These are phyloP conservation scores for Coleophora flavipennella DNA, from an alignment of 2,888 invertebrate genomes.

Conservation along the genomic window DNA sequence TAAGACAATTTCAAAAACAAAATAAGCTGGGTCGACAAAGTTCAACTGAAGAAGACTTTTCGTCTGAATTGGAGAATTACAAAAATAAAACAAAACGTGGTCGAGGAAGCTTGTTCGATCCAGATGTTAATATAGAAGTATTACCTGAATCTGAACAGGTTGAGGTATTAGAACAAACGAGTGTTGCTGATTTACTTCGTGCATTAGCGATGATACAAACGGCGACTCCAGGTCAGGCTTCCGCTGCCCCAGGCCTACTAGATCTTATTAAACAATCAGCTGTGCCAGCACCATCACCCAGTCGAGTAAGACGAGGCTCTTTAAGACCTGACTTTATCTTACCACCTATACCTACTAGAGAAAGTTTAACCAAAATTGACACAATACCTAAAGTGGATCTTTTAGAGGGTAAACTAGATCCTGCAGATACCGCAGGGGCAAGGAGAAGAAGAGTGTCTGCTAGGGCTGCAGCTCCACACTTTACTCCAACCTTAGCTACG, in stretches of 20 bases:
- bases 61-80: conserved; percentile 49
- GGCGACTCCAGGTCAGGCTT: conserved; percentile 28
- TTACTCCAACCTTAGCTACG: conserved; percentile 60
- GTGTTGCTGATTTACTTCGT: conserved; percentile 85
- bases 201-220: conserved; percentile 80
- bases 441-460: conserved; percentile 55
- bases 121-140: conserved; percentile 49
- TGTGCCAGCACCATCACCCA: conserved; percentile 19
- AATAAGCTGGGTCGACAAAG: conserved; percentile 41
- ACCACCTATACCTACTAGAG: conserved; percentile 32
- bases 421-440: conserved; percentile 43
- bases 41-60: conserved; percentile 39
- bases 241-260: conserved; percentile 33
- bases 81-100: conserved; percentile 53
- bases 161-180: conserved; percentile 83
- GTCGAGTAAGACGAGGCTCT: conserved; percentile 38
- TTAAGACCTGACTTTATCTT: conserved; percentile 44
- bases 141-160: conserved; percentile 63
- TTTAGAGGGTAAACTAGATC: conserved; percentile 23
- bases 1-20: conserved; percentile 52
- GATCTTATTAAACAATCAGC: conserved; percentile 29
- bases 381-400: conserved; percentile 9
- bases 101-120: conserved; percentile 59
- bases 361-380: conserved; percentile 25
- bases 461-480: conserved; percentile 53